These are phyloP conservation scores for Drosophila ezoana DNA, from an alignment of 2,888 invertebrate species.

Conservation along the genomic window DNA sequence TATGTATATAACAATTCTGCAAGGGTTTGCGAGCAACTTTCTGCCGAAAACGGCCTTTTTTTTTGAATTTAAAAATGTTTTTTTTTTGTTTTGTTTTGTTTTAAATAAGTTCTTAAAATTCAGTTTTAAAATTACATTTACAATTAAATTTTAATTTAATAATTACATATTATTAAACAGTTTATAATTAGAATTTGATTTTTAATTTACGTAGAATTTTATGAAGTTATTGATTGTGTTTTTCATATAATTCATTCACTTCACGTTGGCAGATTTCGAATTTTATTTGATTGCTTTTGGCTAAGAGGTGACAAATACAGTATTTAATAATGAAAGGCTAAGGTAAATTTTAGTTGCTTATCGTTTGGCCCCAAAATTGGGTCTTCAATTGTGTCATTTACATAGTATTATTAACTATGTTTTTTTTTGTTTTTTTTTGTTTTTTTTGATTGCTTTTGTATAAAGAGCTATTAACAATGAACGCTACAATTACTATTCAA, in stretches of 20 bases:
- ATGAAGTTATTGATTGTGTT: constrained; percentile 49
- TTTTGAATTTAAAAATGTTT: constrained; percentile 29
- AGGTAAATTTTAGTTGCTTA: constrained; percentile 27
- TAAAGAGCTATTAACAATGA: constrained; percentile 70
- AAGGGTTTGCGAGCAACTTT: constrained; percentile 18
- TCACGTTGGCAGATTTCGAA: constrained; percentile 51
- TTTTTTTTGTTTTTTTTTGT: neutral
- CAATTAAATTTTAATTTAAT: constrained; percentile 40
- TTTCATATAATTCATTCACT: constrained; percentile 28
- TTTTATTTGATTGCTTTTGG: constrained; percentile 51
- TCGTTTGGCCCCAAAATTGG: constrained; percentile 22
- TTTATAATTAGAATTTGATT: constrained; percentile 10
- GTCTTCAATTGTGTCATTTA: constrained; percentile 23
- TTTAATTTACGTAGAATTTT: constrained; percentile 48
- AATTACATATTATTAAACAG: constrained; percentile 38
- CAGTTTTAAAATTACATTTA: constrained; percentile 43
- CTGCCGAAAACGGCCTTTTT: constrained; percentile 9
- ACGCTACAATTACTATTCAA: constrained; percentile 54
- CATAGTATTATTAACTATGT: constrained; percentile 33
- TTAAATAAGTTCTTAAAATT: constrained; percentile 43
- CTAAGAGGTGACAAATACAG: constrained; percentile 43
- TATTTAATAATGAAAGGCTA: constrained; percentile 27
- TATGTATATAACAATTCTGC: constrained; percentile 15
- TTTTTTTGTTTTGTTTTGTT: neutral
- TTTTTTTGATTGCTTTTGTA: constrained; percentile 12